Evolutionary conservation across 1,140 invertebrate species (phyloP).

Genomic region (Drosophila grimshawi): DNA sequence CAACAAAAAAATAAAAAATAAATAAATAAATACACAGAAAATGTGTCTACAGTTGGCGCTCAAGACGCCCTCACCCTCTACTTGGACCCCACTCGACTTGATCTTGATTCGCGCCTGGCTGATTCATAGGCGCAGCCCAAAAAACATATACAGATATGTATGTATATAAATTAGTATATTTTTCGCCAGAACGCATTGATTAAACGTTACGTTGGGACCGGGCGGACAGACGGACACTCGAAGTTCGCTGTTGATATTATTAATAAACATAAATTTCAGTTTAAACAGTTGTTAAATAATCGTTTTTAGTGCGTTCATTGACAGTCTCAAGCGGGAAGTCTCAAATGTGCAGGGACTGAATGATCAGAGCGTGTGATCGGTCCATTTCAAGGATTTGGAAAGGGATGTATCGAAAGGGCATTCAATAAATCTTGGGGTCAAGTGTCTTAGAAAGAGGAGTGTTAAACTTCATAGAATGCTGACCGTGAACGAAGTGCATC

Average conservation of each 20-base stretch:
- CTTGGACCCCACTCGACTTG: slow-evolving; percentile 54
- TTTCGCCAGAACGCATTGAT: slow-evolving; percentile 55
- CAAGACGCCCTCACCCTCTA: slow-evolving; percentile 43
- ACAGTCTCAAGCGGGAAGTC: slow-evolving; percentile 49
- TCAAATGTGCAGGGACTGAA: background rate
- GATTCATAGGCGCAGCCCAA: slow-evolving; percentile 71
- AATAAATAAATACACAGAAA: slow-evolving; percentile 35
- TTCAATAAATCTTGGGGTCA: background rate
- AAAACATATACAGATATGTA: slow-evolving; percentile 6
- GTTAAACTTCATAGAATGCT: background rate
- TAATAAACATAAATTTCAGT: slow-evolving; percentile 79
- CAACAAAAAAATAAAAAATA: background rate
- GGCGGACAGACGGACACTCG: slow-evolving; percentile 11
- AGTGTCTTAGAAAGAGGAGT: slow-evolving; percentile 1
- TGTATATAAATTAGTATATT: background rate
- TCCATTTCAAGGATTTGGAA: slow-evolving; percentile 49
- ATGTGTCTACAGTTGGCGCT: slow-evolving; percentile 54
- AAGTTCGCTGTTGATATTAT: slow-evolving; percentile 73
- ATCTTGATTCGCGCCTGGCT: slow-evolving; percentile 62
- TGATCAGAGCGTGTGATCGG: background rate
- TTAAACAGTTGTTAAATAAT: slow-evolving; percentile 79
- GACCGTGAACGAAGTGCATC: too few relatives aligned
- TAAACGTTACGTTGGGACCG: slow-evolving; percentile 54
- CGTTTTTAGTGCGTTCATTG: slow-evolving; percentile 66
- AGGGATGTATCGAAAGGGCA: background rate